A percentile compares a stretch with the other conserved stretches of the same genome.
These are phyloP conservation scores for Zaprionus tsacasi DNA, from an alignment of 1,140 invertebrate species.

Conservation along the genomic window DNA sequence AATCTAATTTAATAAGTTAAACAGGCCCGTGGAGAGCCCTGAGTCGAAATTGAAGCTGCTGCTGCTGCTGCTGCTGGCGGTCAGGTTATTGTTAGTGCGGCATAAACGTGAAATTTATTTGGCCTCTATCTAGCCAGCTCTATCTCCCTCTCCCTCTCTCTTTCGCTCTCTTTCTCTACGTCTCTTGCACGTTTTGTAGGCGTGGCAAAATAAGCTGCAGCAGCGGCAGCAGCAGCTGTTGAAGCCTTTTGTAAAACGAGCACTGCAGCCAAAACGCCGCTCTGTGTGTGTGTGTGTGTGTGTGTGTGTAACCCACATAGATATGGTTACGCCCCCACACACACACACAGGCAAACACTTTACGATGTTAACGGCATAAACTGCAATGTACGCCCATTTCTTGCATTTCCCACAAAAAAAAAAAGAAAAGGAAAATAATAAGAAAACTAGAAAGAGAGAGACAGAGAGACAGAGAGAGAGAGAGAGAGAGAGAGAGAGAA, in stretches of 20 bases:
- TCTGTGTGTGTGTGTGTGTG: conserved; percentile 1
- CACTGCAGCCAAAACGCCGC: conserved; percentile 9
- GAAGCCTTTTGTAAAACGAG: conserved; percentile 28
- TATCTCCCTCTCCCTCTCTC: background rate
- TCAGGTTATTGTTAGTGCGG: conserved; percentile 54
- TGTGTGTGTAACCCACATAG: conserved; percentile 18
- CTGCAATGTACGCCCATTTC: conserved; percentile 40
- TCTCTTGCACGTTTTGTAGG: conserved; percentile 2
- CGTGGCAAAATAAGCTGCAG: conserved; percentile 31
- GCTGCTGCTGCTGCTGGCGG: conserved; percentile 1
- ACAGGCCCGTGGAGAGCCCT: conserved; percentile 13
- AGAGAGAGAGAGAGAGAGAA: background rate
- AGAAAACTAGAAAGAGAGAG: background rate
- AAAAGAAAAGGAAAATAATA: background rate
- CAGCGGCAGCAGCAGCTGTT: conserved; percentile 50
- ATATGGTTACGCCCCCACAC: conserved; percentile 1
- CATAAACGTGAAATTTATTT: conserved; percentile 51
- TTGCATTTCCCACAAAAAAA: background rate
- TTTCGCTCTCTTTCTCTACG: background rate
- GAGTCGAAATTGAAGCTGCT: conserved; percentile 17
- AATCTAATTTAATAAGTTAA: conserved; percentile 57
- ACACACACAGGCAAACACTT: conserved; percentile 58
- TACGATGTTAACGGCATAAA: conserved; percentile 63
- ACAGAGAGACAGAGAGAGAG: background rate
- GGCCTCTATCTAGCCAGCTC: conserved; percentile 7